phyloP scores from a whole-genome alignment of 2,113 vertebrate species.

The Peucedramus taeniatus region DNA sequence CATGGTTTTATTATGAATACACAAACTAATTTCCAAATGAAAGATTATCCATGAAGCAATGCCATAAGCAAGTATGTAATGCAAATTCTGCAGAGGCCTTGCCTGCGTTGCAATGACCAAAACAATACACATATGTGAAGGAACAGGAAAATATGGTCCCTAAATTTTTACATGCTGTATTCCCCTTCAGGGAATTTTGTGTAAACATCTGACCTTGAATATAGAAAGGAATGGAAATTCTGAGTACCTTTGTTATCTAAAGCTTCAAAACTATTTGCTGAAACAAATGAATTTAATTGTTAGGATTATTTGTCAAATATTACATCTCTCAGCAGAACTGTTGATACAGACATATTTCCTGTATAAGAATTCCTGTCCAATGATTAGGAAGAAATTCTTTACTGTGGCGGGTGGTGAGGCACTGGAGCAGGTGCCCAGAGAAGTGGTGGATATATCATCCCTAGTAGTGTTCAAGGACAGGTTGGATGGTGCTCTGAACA shows the following conservation, averaged over 20 bases:
- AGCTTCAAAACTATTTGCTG: neutral
- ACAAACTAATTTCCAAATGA: neutral
- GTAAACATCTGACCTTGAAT: neutral
- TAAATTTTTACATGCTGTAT: neutral
- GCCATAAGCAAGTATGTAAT: neutral
- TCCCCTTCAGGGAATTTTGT: neutral
- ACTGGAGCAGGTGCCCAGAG: neutral
- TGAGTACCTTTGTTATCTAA: neutral
- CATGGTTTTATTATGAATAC: neutral
- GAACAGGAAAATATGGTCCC: neutral
- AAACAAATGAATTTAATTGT: neutral
- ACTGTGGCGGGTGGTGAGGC: neutral
- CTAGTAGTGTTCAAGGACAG: neutral
- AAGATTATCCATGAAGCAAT: neutral
- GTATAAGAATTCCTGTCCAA: neutral
- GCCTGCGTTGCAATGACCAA: neutral
- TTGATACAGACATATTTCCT: neutral
- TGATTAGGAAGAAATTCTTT: neutral
- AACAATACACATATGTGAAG: neutral
- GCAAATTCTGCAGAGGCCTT: neutral
- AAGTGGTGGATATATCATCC: neutral
- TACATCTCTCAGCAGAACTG: neutral
- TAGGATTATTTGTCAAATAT: neutral
- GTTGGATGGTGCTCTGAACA: neutral
- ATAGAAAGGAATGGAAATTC: neutral